Evolutionary conservation across 2,113 vertebrate genomes (phyloP).

Genomic region (Aleadryas rufinucha): DNA sequence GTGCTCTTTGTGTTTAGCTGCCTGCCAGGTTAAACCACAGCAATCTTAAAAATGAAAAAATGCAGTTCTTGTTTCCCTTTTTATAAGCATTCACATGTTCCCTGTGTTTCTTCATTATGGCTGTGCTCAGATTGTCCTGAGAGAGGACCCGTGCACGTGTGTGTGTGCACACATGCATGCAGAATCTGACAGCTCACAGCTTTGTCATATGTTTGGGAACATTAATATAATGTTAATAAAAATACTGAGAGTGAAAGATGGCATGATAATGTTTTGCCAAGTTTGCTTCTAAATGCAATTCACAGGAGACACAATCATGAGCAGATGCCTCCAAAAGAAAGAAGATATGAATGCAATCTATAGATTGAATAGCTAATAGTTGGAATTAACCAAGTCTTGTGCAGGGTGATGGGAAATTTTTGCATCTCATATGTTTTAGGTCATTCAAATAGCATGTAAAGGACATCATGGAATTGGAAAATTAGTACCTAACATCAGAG

Average conservation of each 20-base stretch:
- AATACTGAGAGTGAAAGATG: neutral
- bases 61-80: neutral
- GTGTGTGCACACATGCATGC: accelerated
- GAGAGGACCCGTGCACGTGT: accelerated
- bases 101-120: neutral
- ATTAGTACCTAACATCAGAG: neutral
- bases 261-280: neutral
- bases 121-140: neutral
- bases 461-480: neutral
- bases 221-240: neutral
- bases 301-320: neutral
- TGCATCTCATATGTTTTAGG: neutral
- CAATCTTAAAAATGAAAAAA: neutral
- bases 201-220: neutral
- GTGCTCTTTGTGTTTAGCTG: neutral
- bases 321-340: neutral
- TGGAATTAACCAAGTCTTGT: neutral
- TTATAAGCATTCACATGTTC: neutral
- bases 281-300: neutral
- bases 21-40: neutral
- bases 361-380: neutral
- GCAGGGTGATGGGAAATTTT: neutral
- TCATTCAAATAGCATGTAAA: neutral
- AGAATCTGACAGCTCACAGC: neutral
- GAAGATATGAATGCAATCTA: neutral